These are phyloP conservation scores for Lithophane socia DNA, from an alignment of 2,888 invertebrate species.

Conservation along the genomic window DNA sequence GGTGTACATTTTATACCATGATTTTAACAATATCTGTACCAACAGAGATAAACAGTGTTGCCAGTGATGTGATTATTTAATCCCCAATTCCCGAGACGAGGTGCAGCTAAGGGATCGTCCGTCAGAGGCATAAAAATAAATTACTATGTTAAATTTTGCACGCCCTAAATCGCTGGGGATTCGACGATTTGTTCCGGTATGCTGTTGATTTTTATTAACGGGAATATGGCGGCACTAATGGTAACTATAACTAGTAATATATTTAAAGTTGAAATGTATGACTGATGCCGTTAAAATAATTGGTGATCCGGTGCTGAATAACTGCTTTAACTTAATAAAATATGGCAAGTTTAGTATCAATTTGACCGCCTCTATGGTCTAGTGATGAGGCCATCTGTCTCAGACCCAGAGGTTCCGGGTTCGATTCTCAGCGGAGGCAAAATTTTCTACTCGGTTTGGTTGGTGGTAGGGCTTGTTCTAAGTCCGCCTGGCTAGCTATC, in stretches of 20 bases:
- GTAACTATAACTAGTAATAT: constrained; percentile 66
- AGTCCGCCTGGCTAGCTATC: too few relatives aligned
- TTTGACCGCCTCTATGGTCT: too few relatives aligned
- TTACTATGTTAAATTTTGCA: constrained; percentile 88
- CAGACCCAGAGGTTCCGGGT: too few relatives aligned
- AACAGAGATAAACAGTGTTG: constrained; percentile 79
- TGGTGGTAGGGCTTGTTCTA: too few relatives aligned
- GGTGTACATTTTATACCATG: constrained; percentile 41
- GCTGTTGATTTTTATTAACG: constrained; percentile 83
- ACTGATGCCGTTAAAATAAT: constrained; percentile 12
- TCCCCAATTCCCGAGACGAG: constrained; percentile 78
- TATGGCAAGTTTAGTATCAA: neutral
- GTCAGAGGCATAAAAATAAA: constrained; percentile 87
- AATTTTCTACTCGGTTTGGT: too few relatives aligned
- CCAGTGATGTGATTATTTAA: constrained; percentile 83
- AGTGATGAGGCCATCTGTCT: too few relatives aligned
- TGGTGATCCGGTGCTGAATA: neutral
- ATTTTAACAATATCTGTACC: constrained; percentile 67
- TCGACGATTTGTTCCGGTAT: constrained; percentile 83
- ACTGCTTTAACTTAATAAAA: neutral
- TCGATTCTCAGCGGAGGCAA: too few relatives aligned
- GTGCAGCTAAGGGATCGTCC: constrained; percentile 76
- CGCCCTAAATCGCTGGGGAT: constrained; percentile 84
- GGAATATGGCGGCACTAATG: constrained; percentile 76
- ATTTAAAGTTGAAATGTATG: constrained; percentile 65